A percentile compares a stretch with the other conserved stretches of the same genome.
Evolutionary conservation across 2,888 invertebrate species (phyloP).

Genomic region (Stenoptilia bipunctidactyla): DNA sequence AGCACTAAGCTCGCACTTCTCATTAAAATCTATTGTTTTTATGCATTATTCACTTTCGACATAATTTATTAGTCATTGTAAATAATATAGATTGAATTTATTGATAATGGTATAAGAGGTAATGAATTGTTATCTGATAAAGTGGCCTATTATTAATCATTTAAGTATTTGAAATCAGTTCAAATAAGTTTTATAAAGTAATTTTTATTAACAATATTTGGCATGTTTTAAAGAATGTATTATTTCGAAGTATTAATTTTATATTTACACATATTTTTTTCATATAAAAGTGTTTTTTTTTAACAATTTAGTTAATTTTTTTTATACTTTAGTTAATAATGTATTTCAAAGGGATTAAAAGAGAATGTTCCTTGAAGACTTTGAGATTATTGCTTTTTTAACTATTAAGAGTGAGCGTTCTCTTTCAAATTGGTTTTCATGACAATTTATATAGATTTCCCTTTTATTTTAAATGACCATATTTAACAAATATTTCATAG

Average conservation of each 20-base stretch:
- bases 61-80: slow-evolving; percentile 53
- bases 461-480: too few relatives aligned
- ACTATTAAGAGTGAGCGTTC: too few relatives aligned
- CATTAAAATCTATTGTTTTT: slow-evolving; percentile 48
- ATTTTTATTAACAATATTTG: slow-evolving; percentile 28
- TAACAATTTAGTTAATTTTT: background rate
- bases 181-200: slow-evolving; percentile 53
- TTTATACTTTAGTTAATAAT: too few relatives aligned
- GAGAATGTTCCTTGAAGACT: too few relatives aligned
- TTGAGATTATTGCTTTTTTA: too few relatives aligned
- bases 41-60: slow-evolving; percentile 47
- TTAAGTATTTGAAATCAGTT: slow-evolving; percentile 29
- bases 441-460: too few relatives aligned
- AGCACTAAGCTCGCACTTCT: slow-evolving; percentile 60
- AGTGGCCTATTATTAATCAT: slow-evolving; percentile 56
- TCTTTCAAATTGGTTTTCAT: too few relatives aligned
- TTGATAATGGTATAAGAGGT: slow-evolving; percentile 44
- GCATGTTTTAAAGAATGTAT: slow-evolving; percentile 42
- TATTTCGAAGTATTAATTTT: slow-evolving; percentile 59
- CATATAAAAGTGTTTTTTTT: slow-evolving; percentile 3
- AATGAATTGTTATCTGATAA: slow-evolving; percentile 39
- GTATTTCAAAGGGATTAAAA: too few relatives aligned
- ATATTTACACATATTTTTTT: slow-evolving; percentile 5
- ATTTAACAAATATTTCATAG: background rate
- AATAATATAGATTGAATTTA: slow-evolving; percentile 33